phyloP scores from a whole-genome alignment of 2,888 invertebrate species.

The Baccha elongata region DNA sequence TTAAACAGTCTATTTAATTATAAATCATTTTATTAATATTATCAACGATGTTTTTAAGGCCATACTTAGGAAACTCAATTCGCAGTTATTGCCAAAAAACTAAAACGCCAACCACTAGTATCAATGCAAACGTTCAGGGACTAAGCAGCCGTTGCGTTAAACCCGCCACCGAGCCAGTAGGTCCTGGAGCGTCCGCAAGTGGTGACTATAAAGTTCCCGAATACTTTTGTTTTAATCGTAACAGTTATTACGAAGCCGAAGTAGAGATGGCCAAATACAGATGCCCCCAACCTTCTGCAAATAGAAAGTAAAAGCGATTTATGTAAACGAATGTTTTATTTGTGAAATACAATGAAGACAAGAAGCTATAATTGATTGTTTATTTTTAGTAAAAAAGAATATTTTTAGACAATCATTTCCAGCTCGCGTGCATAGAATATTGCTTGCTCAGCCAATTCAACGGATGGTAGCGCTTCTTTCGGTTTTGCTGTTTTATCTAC shows the following conservation, averaged over 20 bases:
- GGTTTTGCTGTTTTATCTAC: constrained; percentile 88
- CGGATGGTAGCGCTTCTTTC: constrained; percentile 92
- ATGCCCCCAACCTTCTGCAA: constrained; percentile 89
- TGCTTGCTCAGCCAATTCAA: constrained; percentile 95
- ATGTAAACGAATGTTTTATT: constrained; percentile 63
- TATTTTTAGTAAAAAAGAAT: constrained; percentile 15
- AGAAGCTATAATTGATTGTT: constrained; percentile 43
- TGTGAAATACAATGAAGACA: constrained; percentile 66
- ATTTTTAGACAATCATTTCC: constrained; percentile 97
- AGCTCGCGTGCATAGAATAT: constrained; percentile 98
- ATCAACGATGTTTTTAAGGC: constrained; percentile 42
- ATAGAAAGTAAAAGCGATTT: constrained; percentile 75
- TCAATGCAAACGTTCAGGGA: constrained; percentile 85
- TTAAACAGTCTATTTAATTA: background rate
- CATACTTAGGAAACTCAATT: constrained; percentile 6
- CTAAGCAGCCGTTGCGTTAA: constrained; percentile 85
- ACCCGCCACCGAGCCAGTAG: constrained; percentile 81
- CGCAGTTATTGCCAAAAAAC: constrained; percentile 75
- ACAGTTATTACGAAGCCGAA: constrained; percentile 92
- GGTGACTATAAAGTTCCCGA: constrained; percentile 93
- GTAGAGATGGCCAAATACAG: constrained; percentile 91
- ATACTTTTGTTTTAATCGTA: constrained; percentile 91
- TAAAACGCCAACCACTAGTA: constrained; percentile 54
- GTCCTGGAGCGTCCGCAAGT: constrained; percentile 79
- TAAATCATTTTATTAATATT: background rate